These are phyloP conservation scores for Neolamprologus tretocephalus DNA, from an alignment of 2,113 vertebrate genomes.

Conservation along the genomic window DNA sequence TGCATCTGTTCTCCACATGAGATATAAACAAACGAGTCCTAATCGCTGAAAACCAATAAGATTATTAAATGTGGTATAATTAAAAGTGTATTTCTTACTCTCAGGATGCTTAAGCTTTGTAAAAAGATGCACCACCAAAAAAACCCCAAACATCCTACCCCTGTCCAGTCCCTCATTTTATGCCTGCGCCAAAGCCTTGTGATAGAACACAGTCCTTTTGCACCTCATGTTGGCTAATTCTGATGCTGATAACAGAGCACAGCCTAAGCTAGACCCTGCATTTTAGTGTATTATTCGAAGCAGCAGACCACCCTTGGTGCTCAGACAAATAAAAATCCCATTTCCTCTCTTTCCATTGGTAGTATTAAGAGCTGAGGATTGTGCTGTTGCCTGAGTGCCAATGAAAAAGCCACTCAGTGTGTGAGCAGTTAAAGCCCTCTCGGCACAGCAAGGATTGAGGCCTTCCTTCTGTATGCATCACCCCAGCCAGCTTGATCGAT, in stretches of 20 bases:
- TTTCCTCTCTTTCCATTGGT: constrained; percentile 39
- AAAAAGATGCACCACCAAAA: neutral
- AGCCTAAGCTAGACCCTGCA: neutral
- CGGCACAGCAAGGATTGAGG: constrained; percentile 27
- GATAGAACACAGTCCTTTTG: neutral
- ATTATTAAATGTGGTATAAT: constrained; percentile 20
- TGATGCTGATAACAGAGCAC: neutral
- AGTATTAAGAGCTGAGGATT: constrained; percentile 28
- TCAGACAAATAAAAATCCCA: constrained; percentile 54
- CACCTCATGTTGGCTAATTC: neutral
- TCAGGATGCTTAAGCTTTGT: neutral
- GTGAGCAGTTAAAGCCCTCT: constrained; percentile 59
- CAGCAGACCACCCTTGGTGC: constrained; percentile 12
- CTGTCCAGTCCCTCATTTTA: neutral
- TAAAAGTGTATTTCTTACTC: neutral
- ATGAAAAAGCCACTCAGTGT: constrained; percentile 52
- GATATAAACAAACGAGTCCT: constrained; percentile 16
- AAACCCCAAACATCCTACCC: neutral
- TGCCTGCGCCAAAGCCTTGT: neutral
- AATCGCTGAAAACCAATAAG: neutral
- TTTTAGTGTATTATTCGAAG: constrained; percentile 26
- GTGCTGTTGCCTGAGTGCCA: constrained; percentile 26
- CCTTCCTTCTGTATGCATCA: constrained; percentile 57
- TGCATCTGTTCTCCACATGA: constrained; percentile 34
- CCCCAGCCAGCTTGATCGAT: constrained; percentile 62